Evolutionary conservation across 2,888 invertebrate genomes (phyloP).

Genomic region (Nephrotoma appendiculata): DNA sequence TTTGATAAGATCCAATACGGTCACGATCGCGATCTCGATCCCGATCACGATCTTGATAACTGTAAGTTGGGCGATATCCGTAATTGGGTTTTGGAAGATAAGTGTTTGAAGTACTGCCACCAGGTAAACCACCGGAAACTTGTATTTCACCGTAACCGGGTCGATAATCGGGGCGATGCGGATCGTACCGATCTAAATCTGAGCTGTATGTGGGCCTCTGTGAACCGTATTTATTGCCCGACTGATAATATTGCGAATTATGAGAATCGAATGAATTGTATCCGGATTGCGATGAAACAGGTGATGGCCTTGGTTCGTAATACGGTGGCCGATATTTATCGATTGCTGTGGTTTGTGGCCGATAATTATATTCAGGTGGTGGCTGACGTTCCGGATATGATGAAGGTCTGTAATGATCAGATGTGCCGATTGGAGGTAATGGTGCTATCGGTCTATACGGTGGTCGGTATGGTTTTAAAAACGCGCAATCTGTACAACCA

Average conservation of each 20-base stretch:
- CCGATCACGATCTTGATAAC: slow-evolving; percentile 17
- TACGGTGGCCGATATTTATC: slow-evolving; percentile 18
- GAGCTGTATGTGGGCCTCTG: slow-evolving; percentile 11
- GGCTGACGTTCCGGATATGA: background rate
- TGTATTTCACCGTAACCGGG: slow-evolving; percentile 25
- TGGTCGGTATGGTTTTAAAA: slow-evolving; percentile 20
- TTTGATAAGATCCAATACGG: slow-evolving; percentile 17
- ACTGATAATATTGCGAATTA: slow-evolving; percentile 13
- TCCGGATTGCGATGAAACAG: slow-evolving; percentile 19
- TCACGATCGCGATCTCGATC: slow-evolving; percentile 9
- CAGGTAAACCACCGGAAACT: background rate
- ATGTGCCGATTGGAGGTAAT: background rate
- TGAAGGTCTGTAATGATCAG: slow-evolving; percentile 19
- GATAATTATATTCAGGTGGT: slow-evolving; percentile 17
- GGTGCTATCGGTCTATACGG: slow-evolving; percentile 24
- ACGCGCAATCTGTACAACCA: slow-evolving; percentile 26
- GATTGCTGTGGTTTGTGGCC: slow-evolving; percentile 20
- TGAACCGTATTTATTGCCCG: slow-evolving; percentile 15
- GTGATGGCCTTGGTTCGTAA: slow-evolving; percentile 10
- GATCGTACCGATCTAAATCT: slow-evolving; percentile 27
- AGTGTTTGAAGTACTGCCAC: slow-evolving; percentile 15
- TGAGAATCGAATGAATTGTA: slow-evolving; percentile 25
- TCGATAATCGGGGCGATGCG: slow-evolving; percentile 15
- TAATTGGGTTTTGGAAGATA: slow-evolving; percentile 19
- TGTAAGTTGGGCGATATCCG: slow-evolving; percentile 23